phyloP scores from a whole-genome alignment of 2,888 invertebrate species.

The Zaprionus lineosus region DNA sequence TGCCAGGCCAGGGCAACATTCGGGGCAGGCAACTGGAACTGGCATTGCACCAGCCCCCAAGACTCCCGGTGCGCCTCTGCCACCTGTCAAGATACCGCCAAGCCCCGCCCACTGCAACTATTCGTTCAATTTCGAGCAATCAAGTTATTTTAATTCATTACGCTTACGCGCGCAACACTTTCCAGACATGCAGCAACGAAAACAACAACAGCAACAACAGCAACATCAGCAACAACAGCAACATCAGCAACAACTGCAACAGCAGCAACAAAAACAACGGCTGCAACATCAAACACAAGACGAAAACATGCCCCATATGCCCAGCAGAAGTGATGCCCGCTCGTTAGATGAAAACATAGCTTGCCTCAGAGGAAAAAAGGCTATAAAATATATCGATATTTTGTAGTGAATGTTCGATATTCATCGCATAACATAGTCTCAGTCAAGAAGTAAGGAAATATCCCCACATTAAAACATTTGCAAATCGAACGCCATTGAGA shows the following conservation, averaged over 20 bases:
- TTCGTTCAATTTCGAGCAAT: slow-evolving; percentile 77
- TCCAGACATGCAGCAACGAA: slow-evolving; percentile 53
- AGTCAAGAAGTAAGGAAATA: too few species aligned
- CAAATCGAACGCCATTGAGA: too few species aligned
- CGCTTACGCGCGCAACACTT: slow-evolving; percentile 76
- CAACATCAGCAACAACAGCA: slow-evolving; percentile 24
- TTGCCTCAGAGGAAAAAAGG: too few species aligned
- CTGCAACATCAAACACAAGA: slow-evolving; percentile 39
- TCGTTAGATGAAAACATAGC: too few species aligned
- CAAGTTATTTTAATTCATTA: slow-evolving; percentile 79
- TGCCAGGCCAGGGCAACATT: slow-evolving; percentile 27
- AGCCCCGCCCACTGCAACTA: slow-evolving; percentile 54
- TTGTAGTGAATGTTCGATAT: too few species aligned
- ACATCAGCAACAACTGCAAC: slow-evolving; percentile 12
- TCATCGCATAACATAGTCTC: too few species aligned
- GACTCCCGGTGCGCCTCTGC: background rate
- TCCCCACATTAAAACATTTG: too few species aligned
- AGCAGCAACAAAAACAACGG: slow-evolving; percentile 17
- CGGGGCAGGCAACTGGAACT: too few species aligned
- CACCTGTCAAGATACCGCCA: background rate
- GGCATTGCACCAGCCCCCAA: background rate
- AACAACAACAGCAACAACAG: slow-evolving; percentile 11
- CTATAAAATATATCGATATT: too few species aligned
- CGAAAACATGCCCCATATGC: slow-evolving; percentile 26
- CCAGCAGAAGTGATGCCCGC: too few species aligned